Evolutionary conservation across 2,888 invertebrate genomes (phyloP).

Genomic region (Morinoia aosen): DNA sequence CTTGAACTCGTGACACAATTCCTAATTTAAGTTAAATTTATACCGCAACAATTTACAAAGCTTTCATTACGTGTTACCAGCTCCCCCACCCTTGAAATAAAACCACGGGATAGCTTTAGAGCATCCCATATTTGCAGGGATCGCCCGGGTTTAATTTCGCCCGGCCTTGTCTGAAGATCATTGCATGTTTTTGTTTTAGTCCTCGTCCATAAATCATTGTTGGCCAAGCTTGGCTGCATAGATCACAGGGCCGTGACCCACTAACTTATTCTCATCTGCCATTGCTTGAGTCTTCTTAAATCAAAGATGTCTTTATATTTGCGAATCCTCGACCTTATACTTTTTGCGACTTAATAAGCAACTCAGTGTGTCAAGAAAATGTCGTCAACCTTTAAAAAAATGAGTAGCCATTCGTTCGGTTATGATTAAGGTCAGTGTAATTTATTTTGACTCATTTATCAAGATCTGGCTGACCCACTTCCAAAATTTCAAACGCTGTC

Average conservation of each 20-base stretch:
- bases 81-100: not conserved
- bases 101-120: not conserved
- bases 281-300: not conserved
- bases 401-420: not conserved
- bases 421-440: not conserved
- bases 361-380: not conserved
- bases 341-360: not conserved
- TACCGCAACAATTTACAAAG: not conserved
- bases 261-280: not conserved
- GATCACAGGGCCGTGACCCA: not conserved
- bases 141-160: not conserved
- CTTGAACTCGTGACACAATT: not conserved
- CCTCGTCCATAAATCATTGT: not conserved
- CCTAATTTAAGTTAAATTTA: not conserved
- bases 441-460: not conserved
- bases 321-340: not conserved
- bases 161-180: not conserved
- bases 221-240: not conserved
- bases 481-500: not conserved
- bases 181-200: not conserved
- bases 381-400: not conserved
- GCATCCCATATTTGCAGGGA: not conserved
- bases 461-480: not conserved
- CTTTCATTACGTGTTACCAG: not conserved
- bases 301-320: not conserved